These are phyloP conservation scores for Dicycla oo DNA, from an alignment of 2,888 invertebrate genomes.

Conservation along the genomic window DNA sequence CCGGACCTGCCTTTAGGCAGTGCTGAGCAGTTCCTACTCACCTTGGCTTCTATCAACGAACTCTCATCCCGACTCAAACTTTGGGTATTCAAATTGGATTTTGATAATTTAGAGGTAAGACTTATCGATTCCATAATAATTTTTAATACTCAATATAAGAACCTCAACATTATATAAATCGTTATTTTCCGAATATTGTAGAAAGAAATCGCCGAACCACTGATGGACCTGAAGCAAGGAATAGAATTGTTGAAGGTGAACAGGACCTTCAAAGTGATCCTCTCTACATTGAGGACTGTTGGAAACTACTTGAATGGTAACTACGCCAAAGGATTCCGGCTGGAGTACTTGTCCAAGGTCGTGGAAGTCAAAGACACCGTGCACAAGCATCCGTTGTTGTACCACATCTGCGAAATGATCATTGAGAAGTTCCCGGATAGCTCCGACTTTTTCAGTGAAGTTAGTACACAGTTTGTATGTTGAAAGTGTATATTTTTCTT, in stretches of 20 bases:
- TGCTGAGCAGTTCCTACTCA: conserved; percentile 99
- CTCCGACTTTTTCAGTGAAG: conserved; percentile 99
- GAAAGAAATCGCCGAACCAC: conserved; percentile 99
- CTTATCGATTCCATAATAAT: background rate
- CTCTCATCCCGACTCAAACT: conserved; percentile 97
- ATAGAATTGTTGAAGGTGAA: conserved; percentile 97
- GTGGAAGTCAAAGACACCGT: conserved; percentile 99
- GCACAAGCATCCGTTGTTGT: conserved; percentile 99
- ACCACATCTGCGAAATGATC: conserved; percentile 99
- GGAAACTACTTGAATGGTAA: conserved; percentile 99
- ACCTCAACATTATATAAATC: background rate
- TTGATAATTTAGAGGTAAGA: conserved; percentile 97
- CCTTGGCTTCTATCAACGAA: conserved; percentile 98
- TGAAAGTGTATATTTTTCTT: conserved; percentile 36
- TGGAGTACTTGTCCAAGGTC: conserved; percentile 99
- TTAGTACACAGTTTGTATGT: conserved; percentile 77
- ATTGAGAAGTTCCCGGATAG: conserved; percentile 99
- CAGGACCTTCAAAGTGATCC: conserved; percentile 98
- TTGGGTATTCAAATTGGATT: conserved; percentile 99
- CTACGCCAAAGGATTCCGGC: conserved; percentile 98
- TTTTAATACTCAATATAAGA: background rate
- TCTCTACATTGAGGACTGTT: conserved; percentile 97
- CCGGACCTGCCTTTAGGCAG: conserved; percentile 97
- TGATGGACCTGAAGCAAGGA: conserved; percentile 99
- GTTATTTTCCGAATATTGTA: conserved; percentile 66